phyloP scores from a whole-genome alignment of 1,140 invertebrate species.

The Bemisia tabaci region DNA sequence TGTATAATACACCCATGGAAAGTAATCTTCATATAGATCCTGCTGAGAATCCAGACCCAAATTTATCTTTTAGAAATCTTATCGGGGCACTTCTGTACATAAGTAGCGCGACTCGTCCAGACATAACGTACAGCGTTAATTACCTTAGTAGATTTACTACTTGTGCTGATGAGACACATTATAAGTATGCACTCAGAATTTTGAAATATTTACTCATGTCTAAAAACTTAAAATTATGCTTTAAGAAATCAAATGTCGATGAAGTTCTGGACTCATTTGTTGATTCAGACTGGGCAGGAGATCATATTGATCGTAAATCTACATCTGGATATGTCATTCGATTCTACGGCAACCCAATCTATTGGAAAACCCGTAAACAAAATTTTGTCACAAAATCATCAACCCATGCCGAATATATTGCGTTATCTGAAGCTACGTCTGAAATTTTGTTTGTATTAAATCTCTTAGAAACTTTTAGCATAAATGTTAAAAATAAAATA shows the following conservation, averaged over 20 bases:
- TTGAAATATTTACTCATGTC: constrained; percentile 32
- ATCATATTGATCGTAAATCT: constrained; percentile 28
- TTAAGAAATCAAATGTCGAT: neutral
- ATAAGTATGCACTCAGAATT: constrained; percentile 31
- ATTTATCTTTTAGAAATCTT: constrained; percentile 22
- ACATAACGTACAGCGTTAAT: constrained; percentile 33
- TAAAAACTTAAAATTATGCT: constrained; percentile 16
- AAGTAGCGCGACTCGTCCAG: constrained; percentile 31
- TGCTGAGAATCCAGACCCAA: constrained; percentile 3
- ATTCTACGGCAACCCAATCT: constrained; percentile 24
- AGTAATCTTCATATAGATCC: constrained; percentile 14
- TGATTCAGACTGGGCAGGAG: constrained; percentile 29
- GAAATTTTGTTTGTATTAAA: neutral
- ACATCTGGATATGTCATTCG: constrained; percentile 26
- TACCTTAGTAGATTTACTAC: constrained; percentile 33
- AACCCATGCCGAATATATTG: constrained; percentile 5
- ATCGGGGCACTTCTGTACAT: constrained; percentile 34
- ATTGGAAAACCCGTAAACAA: constrained; percentile 28
- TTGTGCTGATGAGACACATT: constrained; percentile 27
- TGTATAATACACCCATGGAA: constrained; percentile 22
- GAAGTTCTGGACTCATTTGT: constrained; percentile 16
- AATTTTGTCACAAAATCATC: constrained; percentile 23
- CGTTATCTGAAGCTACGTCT: constrained; percentile 12
- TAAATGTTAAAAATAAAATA: neutral
- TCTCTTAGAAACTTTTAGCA: neutral